Evolutionary conservation across 2,888 invertebrate species (phyloP), one percentile per base, ranked within the genome.

Genomic region (Urechis unicinctus): DNA sequence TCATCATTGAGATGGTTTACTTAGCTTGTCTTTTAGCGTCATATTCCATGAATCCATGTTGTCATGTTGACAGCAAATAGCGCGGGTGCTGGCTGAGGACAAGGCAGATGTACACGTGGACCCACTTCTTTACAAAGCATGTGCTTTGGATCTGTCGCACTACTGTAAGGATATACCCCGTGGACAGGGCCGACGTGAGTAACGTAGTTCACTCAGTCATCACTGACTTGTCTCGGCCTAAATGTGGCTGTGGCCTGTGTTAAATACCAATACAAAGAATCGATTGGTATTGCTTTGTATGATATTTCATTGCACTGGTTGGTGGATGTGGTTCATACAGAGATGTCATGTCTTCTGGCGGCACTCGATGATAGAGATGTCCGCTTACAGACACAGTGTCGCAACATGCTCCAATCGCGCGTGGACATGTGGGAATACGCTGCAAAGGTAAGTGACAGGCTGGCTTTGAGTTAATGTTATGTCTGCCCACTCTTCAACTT

Each of bases 21-120:
- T n/a, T n/a, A n/a, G n/a, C n/a, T n/a, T 47, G 22, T 45, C 45
- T 45, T 21, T 45, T 21, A 45, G 24, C n/a, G 6, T 22, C 6
- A 45, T 45, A 13, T 45, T 22, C 45, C 6, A 21, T 17, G 47
- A 4, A 53, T 22, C 5, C 24, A 22, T 47, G 45, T 24, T 24
- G 6, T 5, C 43, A 22, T 52, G 24, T 42, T 43, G 44, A 21
- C 52, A 86, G 59, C 92, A 94, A 81, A 87, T 97, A 24, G 91
- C 91, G 0, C 86, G 88, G 66, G 83, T 94, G 59, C 89, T 96
- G 62, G 89, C 91, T 69, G 81, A 82, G 66, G 86, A 88, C 0
- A 87, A 89, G 73, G 89, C 92, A 0, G 97, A 98, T 77, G 92
- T 98, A 61, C 90, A 96, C 66, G 89, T 91, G 1, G 97, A 98